Evolutionary conservation across 2,797 vertebrate genomes (phyloP).

Genomic region (Mallotus villosus): DNA sequence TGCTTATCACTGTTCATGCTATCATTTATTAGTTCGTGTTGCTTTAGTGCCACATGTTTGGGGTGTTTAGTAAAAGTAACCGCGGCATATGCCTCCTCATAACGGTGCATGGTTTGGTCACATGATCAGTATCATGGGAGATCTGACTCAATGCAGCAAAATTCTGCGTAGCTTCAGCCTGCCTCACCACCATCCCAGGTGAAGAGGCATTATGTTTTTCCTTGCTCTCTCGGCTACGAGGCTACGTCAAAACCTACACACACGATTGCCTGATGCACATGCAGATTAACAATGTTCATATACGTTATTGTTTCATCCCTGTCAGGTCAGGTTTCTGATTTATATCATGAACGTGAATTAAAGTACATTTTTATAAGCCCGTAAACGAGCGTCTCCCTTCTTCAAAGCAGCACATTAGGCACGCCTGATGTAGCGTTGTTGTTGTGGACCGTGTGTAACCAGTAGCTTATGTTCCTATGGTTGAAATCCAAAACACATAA

Average conservation of each 20-base stretch:
- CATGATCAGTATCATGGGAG: constrained; percentile 65
- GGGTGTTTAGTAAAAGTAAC: neutral
- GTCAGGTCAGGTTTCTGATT: too few relatives aligned
- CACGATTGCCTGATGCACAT: too few relatives aligned
- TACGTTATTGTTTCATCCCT: too few relatives aligned
- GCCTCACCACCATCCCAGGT: constrained; percentile 54
- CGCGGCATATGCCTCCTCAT: constrained; percentile 10
- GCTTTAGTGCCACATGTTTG: neutral
- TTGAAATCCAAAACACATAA: constrained; percentile 2
- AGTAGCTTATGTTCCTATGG: neutral
- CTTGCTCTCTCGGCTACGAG: neutral
- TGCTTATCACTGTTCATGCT: neutral
- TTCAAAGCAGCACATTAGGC: neutral
- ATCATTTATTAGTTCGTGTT: neutral
- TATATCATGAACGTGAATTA: too few relatives aligned
- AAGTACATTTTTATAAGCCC: too few relatives aligned
- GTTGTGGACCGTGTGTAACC: neutral
- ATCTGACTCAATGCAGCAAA: constrained; percentile 78
- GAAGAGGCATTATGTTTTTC: constrained; percentile 28
- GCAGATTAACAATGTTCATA: too few relatives aligned
- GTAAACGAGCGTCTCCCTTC: neutral
- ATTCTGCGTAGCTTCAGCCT: constrained; percentile 39
- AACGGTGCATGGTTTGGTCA: constrained; percentile 68
- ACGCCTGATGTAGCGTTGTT: neutral
- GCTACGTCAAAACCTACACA: too few relatives aligned